A percentile compares a stretch with the other conserved stretches of the same genome.
phyloP scores from a whole-genome alignment of 2,888 invertebrate genomes.

The Brachynemurus nebulosus region DNA sequence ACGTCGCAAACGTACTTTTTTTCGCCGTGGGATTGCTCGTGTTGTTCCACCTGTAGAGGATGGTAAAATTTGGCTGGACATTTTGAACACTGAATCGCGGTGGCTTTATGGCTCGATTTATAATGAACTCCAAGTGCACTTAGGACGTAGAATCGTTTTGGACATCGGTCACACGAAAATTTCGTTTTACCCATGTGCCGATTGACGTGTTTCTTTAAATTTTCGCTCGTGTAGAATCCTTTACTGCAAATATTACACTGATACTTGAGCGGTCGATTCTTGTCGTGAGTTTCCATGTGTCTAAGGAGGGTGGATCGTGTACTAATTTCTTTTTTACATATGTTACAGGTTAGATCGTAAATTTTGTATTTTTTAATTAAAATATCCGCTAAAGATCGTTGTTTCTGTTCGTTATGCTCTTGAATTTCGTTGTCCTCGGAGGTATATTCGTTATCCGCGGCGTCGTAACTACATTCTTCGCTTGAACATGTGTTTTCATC shows the following conservation, averaged over 20 bases:
- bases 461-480: background rate
- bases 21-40: background rate
- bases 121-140: constrained; percentile 1
- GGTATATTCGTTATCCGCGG: background rate
- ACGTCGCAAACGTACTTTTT: constrained; percentile 3
- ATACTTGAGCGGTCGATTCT: background rate
- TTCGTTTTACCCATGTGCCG: background rate
- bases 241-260: constrained; percentile 1
- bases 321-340: background rate
- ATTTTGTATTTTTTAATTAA: constrained; percentile 1
- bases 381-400: background rate
- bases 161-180: background rate
- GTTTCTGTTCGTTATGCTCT: background rate
- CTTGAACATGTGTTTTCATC: background rate
- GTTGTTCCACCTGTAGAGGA: background rate
- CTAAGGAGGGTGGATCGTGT: background rate
- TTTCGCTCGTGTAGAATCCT: constrained; percentile 3
- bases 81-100: background rate
- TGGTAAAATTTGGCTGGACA: background rate
- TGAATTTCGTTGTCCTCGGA: background rate
- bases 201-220: constrained; percentile 1
- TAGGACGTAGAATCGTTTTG: background rate
- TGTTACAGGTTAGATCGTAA: background rate
- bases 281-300: constrained; percentile 2
- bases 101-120: background rate